Conservation (phyloP, 2,113 vertebrate species). For the Oreotrochilus melanogaster region DNA sequence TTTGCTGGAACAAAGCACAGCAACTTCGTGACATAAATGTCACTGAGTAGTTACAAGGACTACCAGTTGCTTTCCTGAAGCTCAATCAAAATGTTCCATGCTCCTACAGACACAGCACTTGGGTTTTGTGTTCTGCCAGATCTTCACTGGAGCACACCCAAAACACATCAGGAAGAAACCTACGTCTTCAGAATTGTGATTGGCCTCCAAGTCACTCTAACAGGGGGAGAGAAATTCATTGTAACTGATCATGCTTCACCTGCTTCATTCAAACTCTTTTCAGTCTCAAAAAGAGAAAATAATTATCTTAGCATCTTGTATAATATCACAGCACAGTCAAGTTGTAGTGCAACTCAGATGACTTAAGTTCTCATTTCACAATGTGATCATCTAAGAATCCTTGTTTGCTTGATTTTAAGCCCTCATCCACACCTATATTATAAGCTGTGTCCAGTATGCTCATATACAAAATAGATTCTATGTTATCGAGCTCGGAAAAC, state of each 20-base stretch:
- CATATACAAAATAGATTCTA: background rate
- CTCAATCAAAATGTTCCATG: background rate
- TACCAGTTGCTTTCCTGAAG: background rate
- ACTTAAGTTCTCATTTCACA: background rate
- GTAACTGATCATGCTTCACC: background rate
- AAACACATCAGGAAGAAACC: background rate
- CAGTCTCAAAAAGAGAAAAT: background rate
- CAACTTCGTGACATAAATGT: background rate
- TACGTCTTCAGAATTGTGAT: background rate
- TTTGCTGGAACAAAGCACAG: background rate
- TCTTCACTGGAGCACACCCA: background rate
- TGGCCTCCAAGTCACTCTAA: background rate
- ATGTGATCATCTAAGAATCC: background rate
- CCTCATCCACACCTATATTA: background rate
- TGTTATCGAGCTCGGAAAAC: background rate
- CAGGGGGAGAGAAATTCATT: background rate
- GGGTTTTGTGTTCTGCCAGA: background rate
- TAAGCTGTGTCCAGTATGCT: background rate
- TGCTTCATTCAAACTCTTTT: background rate
- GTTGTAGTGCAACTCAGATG: background rate
- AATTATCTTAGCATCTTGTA: background rate
- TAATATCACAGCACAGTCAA: background rate
- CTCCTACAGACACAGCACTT: background rate
- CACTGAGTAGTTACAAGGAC: background rate
- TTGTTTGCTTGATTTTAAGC: background rate